Evolutionary conservation across 23 tunicate genomes (phyloP), one percentile per base, ranked within the genome.

Genomic region (Corella eumyota): DNA sequence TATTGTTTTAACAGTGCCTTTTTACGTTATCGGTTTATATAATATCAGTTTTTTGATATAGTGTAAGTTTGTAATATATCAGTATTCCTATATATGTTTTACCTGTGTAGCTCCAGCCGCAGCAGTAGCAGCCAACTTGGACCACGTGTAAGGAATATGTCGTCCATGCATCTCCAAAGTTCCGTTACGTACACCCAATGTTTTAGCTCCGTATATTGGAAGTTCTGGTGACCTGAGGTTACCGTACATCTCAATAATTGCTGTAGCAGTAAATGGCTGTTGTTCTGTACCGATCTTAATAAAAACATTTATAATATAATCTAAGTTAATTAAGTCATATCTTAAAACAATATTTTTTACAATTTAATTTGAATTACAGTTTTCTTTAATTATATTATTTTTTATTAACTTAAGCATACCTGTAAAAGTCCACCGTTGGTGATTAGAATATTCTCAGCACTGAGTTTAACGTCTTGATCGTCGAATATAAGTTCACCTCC

Each of bases 151-250:
- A 25, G 54, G 33, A 25, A 92, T 49, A 51, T 45, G 93, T 36
- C 52, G 50, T 35, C 98, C 98, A 68, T 92, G 98, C 57, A 92
- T 57, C 19, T 83, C 93, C 62, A 92, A 27, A 20, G 71, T 65
- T 36, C 98, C 98, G 23, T 82, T 49, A 33, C 98, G 68, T 7
- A 83, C 77, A 32, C 66, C 93, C 36, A 92, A 54, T 13, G 84
- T 76, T 48, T 92, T 92, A 2, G 98, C 93, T 33, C 98, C 98
- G 60, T 92, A 92, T 19, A 92, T 71, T n/a, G 98, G 98, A 0
- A 92, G 80, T 27, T 77, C 85, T 32, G 69, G 65, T 6, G 87
- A 71, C 7, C 93, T 61, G 26, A 70, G 50, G 34, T 92, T 67
- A 6, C 98, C 98, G 46, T 71, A 64, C 87, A 92, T 68, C 15